These are phyloP conservation scores for Petrocephalus zakoni DNA, from an alignment of 2,113 vertebrate genomes.

Conservation along the genomic window DNA sequence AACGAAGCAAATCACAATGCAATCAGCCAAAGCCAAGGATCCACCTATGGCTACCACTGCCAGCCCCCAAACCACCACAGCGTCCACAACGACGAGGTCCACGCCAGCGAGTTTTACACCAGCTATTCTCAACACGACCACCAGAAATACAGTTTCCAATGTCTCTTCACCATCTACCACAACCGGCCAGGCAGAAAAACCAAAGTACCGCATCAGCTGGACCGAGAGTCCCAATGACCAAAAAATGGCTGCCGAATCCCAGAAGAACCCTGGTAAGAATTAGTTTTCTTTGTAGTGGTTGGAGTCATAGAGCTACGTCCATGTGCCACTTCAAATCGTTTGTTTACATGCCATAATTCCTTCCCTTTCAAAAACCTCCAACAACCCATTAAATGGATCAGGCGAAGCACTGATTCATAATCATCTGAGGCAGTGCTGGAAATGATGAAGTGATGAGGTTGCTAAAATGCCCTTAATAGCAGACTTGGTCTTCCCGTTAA, in stretches of 20 bases:
- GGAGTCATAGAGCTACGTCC: neutral
- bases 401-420: neutral
- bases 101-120: neutral
- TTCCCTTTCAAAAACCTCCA: neutral
- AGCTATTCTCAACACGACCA: neutral
- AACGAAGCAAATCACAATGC: constrained; percentile 5
- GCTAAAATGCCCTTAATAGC: neutral
- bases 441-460: neutral
- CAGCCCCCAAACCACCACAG: constrained; percentile 9
- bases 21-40: neutral
- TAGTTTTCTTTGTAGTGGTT: neutral
- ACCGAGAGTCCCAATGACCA: constrained; percentile 49
- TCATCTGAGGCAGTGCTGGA: neutral
- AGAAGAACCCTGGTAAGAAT: constrained; percentile 49
- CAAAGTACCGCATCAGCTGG: constrained; percentile 52
- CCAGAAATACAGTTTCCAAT: neutral
- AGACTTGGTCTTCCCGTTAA: neutral
- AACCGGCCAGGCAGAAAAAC: neutral
- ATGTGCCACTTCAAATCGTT: neutral
- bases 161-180: neutral
- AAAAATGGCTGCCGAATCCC: constrained; percentile 29
- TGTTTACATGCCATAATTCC: neutral
- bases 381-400: neutral
- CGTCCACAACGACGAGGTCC: neutral
- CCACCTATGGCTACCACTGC: neutral